Conservation (phyloP, 92 coral and sea anemone species). For the Bergia puertoricense region DNA sequence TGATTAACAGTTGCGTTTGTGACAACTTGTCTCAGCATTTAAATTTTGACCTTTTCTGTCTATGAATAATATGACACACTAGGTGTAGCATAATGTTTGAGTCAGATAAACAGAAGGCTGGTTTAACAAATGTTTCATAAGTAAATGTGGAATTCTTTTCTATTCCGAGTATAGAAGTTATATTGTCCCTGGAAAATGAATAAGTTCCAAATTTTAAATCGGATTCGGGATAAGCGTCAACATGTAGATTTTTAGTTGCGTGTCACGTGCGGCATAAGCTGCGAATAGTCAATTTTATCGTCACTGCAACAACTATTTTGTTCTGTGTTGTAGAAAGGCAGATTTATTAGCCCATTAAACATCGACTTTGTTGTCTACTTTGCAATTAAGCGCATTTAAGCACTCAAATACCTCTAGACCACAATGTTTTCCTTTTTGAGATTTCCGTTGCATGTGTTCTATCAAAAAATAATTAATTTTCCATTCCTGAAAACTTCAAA, state of each 20-base stretch:
- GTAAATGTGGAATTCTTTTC: not conserved
- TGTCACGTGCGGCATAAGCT: not conserved
- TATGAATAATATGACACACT: not conserved
- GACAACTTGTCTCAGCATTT: not conserved
- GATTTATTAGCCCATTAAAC: not conserved
- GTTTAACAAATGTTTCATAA: not conserved
- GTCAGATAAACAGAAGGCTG: not conserved
- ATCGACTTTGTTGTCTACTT: not conserved
- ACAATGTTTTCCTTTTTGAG: not conserved
- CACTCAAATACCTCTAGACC: not conserved
- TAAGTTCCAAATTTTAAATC: not conserved
- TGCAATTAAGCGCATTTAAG: not conserved
- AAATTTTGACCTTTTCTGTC: not conserved
- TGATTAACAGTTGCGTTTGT: not conserved
- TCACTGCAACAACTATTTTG: not conserved
- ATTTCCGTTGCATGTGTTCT: not conserved
- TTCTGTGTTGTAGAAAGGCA: not conserved
- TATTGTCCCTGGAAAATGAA: not conserved
- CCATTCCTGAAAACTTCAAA: not conserved
- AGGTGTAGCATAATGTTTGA: not conserved
- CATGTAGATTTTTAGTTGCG: not conserved
- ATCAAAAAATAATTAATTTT: not conserved
- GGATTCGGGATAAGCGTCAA: not conserved
- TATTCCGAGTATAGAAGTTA: not conserved
- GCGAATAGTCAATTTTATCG: not conserved